These are phyloP conservation scores for Nyctibius grandis DNA, from an alignment of 2,797 vertebrate species.

Conservation along the genomic window DNA sequence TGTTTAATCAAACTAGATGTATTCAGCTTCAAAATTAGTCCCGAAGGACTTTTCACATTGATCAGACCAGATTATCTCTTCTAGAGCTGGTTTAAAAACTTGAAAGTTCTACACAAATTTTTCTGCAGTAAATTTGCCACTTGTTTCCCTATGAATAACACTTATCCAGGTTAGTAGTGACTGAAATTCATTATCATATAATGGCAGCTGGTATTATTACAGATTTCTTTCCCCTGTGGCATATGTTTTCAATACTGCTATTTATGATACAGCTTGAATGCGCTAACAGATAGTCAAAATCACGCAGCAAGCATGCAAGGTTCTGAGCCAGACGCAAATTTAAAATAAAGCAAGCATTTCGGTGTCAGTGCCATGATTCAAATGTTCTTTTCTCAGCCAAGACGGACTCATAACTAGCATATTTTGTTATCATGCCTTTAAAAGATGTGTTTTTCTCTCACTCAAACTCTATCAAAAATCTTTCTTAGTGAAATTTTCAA, in stretches of 20 bases:
- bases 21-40: neutral
- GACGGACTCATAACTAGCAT: neutral
- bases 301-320: neutral
- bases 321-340: conserved; percentile 36
- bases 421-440: neutral
- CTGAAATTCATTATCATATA: conserved; percentile 44
- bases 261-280: conserved; percentile 43
- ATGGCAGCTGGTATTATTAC: conserved; percentile 39
- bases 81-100: neutral
- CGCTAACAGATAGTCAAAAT: conserved; percentile 40
- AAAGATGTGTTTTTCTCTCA: neutral
- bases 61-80: neutral
- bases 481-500: neutral
- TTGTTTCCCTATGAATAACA: neutral
- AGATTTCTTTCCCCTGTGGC: conserved; percentile 25
- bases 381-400: conserved; percentile 23
- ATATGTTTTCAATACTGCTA: conserved; percentile 44
- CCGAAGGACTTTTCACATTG: neutral
- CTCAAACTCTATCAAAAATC: neutral
- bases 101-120: neutral
- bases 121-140: neutral
- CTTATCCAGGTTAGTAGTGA: conserved; percentile 8
- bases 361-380: neutral
- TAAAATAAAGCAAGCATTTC: conserved; percentile 27
- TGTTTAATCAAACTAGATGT: neutral